Evolutionary conservation across 2,888 invertebrate species (phyloP).

Genomic region (Achlya flavicornis): DNA sequence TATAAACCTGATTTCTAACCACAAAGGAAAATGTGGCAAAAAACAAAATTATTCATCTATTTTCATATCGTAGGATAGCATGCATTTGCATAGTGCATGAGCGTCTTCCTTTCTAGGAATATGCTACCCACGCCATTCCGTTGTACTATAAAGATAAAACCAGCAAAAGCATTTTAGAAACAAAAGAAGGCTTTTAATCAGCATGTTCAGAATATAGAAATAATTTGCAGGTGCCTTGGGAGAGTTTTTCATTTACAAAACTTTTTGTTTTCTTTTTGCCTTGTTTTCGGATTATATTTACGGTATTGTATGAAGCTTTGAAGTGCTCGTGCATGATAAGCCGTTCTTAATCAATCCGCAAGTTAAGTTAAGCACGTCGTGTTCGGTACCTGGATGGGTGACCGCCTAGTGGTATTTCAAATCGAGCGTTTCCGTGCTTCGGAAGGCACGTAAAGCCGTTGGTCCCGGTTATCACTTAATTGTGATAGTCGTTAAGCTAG

Average conservation of each 20-base stretch:
- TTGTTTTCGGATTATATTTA: not conserved
- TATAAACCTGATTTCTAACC: no score
- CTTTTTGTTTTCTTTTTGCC: not conserved
- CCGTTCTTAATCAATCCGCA: no score
- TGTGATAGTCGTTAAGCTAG: no score
- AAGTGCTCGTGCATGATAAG: no score
- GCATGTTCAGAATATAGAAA: not conserved
- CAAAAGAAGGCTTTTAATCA: constrained; percentile 6
- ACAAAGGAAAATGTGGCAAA: not conserved
- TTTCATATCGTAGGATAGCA: not conserved
- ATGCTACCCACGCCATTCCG: not conserved
- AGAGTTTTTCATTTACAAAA: not conserved
- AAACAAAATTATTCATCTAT: not conserved
- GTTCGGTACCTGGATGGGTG: no score
- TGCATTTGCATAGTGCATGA: constrained; percentile 2
- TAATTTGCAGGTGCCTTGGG: not conserved
- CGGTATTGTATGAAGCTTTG: not conserved
- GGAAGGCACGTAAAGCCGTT: no score
- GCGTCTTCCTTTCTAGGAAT: not conserved
- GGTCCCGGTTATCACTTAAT: no score
- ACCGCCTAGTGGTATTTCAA: no score
- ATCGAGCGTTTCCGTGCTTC: no score
- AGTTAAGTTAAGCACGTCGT: no score
- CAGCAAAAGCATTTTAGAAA: not conserved
- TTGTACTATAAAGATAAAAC: not conserved